phyloP scores from a whole-genome alignment of 2,888 invertebrate species.

The Torymus auratus region DNA sequence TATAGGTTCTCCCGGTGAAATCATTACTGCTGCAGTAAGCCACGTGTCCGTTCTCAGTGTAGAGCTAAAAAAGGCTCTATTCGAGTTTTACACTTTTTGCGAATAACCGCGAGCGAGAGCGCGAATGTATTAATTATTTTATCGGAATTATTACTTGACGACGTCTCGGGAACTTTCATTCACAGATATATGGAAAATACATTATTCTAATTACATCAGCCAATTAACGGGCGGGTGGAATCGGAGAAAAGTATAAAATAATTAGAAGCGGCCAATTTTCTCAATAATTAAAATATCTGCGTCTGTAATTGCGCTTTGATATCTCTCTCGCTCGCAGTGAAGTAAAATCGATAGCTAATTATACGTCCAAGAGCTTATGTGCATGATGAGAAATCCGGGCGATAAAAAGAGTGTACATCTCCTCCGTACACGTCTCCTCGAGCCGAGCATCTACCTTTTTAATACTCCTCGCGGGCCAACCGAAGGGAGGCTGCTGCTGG shows the following conservation, averaged over 20 bases:
- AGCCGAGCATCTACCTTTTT: no score
- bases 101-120: no score
- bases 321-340: constrained; percentile 14
- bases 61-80: no score
- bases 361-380: background rate
- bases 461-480: background rate
- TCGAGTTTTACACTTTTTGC: no score
- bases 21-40: no score
- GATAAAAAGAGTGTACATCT: constrained; percentile 11
- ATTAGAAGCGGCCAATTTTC: constrained; percentile 24
- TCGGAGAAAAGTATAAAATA: constrained; percentile 23
- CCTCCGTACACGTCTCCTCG: no score
- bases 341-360: constrained; percentile 37
- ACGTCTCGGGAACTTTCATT: background rate
- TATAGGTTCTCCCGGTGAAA: no score
- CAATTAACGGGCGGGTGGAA: constrained; percentile 5
- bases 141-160: background rate
- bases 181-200: constrained; percentile 6
- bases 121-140: background rate
- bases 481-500: background rate
- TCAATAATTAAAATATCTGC: constrained; percentile 35
- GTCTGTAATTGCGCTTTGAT: constrained; percentile 29
- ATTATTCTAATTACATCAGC: constrained; percentile 24
- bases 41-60: no score
- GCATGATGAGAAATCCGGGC: background rate